Percentiles rank a stretch among this genome's conserved stretches.
phyloP scores from a whole-genome alignment of 2,797 vertebrate genomes.

The Erethizon dorsatum region DNA sequence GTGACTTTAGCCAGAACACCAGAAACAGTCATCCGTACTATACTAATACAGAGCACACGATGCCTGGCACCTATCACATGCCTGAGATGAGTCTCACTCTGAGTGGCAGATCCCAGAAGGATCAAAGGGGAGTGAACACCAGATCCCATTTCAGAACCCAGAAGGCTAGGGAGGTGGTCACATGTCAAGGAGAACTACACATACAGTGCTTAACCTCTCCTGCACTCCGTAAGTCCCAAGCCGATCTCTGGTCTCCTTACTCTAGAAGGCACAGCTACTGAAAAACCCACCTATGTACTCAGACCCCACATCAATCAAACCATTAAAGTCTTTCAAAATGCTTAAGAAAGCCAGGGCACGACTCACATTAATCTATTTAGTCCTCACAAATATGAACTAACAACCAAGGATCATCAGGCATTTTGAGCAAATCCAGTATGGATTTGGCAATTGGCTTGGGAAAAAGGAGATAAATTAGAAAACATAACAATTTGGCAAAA shows the following conservation, averaged over 20 bases:
- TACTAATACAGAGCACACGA: background rate
- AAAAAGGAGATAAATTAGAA: slow-evolving; percentile 45
- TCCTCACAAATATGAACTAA: background rate
- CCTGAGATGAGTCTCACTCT: background rate
- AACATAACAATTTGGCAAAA: slow-evolving; percentile 18
- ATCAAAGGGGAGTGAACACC: background rate
- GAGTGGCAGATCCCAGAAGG: background rate
- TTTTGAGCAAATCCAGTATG: background rate
- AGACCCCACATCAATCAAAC: background rate
- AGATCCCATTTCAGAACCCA: slow-evolving; percentile 3
- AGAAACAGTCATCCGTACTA: background rate
- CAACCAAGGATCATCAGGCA: background rate
- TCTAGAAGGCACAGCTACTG: background rate
- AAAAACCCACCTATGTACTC: background rate
- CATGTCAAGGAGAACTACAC: background rate
- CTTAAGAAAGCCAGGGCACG: background rate
- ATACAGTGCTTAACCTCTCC: background rate
- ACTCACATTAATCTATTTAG: background rate
- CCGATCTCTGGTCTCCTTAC: background rate
- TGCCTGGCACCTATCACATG: background rate
- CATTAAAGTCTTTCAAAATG: background rate
- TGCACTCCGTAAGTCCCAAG: background rate
- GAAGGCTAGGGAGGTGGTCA: background rate
- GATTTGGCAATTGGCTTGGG: background rate
- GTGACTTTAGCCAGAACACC: background rate